These are phyloP conservation scores for Antechinus flavipes DNA, from an alignment of 2,113 vertebrate species.

Conservation along the genomic window DNA sequence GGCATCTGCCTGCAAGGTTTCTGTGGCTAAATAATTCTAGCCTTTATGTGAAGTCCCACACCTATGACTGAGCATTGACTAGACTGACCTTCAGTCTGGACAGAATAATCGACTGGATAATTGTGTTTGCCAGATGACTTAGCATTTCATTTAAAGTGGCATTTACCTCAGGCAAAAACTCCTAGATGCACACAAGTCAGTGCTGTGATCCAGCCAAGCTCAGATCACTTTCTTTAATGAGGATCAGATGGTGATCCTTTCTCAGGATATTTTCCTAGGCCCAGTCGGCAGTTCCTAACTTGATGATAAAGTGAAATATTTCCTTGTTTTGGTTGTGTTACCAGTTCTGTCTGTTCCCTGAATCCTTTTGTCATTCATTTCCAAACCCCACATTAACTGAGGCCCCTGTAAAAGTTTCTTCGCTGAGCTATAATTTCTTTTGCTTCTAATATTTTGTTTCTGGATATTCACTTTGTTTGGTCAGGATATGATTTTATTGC, in stretches of 20 bases:
- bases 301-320: neutral
- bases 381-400: neutral
- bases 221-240: constrained; percentile 35
- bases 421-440: neutral
- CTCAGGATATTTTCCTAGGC: neutral
- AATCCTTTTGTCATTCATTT: neutral
- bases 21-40: constrained; percentile 11
- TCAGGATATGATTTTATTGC: neutral
- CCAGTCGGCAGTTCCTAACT: constrained; percentile 9
- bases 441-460: neutral
- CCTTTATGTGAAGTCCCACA: constrained; percentile 13
- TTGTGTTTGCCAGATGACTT: constrained; percentile 70
- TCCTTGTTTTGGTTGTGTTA: neutral
- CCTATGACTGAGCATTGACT: constrained; percentile 57
- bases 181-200: constrained; percentile 64
- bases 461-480: neutral
- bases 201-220: constrained; percentile 54
- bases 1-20: constrained; percentile 5
- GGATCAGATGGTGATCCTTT: neutral
- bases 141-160: constrained; percentile 73
- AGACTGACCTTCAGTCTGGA: constrained; percentile 13
- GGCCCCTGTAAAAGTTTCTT: neutral
- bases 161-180: constrained; percentile 72
- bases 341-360: neutral
- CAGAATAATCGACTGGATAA: constrained; percentile 69